Conservation (phyloP, 2,113 vertebrate genomes). For the Chiloscyllium plagiosum region DNA sequence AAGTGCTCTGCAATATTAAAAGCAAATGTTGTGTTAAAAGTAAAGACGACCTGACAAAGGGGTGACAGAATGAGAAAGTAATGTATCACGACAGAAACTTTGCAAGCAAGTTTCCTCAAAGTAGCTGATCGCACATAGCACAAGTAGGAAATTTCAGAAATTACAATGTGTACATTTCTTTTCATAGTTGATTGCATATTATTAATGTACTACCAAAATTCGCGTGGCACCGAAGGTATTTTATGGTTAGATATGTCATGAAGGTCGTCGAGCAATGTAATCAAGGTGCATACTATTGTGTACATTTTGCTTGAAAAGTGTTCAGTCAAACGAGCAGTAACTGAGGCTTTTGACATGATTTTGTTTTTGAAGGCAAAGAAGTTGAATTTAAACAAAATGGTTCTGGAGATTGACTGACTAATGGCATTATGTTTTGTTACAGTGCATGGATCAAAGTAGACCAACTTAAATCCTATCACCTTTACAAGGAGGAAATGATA, state of each 20-base stretch:
- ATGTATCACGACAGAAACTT: neutral
- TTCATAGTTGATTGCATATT: neutral
- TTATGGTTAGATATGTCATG: neutral
- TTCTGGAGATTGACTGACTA: conserved; percentile 32
- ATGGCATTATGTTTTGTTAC: conserved; percentile 40
- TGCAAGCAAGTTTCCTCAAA: neutral
- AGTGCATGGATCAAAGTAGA: conserved; percentile 99
- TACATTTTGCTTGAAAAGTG: neutral
- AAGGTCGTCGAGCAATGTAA: neutral
- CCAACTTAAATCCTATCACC: conserved; percentile 93
- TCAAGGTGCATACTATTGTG: neutral
- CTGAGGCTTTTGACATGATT: neutral
- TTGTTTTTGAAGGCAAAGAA: neutral
- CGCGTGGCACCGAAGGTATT: neutral
- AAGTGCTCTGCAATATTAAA: neutral
- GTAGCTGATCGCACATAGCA: too few species aligned
- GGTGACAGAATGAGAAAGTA: neutral
- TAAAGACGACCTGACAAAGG: neutral
- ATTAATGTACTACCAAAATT: neutral
- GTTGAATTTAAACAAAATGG: neutral
- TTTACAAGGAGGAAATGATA: conserved; percentile 98
- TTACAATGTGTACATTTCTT: too few species aligned
- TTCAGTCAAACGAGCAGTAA: neutral
- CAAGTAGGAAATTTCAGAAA: neutral
- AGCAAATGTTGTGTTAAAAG: neutral